Conservation (phyloP, 2,888 invertebrate species). For the Pardosa pseudoannulata region DNA sequence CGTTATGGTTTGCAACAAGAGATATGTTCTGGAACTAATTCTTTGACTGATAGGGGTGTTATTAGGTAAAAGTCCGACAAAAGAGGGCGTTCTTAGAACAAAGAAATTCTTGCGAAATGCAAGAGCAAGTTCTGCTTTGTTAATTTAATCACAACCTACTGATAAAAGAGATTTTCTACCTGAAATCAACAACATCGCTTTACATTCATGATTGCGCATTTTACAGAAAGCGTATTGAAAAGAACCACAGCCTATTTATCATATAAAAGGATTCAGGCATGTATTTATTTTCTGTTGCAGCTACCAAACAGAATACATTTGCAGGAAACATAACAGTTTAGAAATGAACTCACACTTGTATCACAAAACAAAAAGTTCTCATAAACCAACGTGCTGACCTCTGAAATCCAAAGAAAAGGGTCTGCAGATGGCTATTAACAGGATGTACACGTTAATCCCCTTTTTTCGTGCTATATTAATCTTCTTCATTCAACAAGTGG, state of each 20-base stretch:
- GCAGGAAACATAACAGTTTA: neutral
- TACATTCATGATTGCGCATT: neutral
- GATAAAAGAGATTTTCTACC: no score
- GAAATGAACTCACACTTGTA: no score
- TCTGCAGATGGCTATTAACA: neutral
- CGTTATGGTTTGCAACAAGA: no score
- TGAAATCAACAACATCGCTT: no score
- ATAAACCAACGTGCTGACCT: neutral
- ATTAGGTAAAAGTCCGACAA: no score
- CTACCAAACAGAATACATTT: neutral
- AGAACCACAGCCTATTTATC: neutral
- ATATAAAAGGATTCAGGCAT: neutral
- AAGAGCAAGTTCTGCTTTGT: no score
- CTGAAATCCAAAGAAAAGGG: neutral
- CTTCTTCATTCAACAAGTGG: conserved; percentile 15
- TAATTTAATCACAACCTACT: no score
- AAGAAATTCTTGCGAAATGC: no score
- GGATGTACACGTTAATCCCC: conserved; percentile 10
- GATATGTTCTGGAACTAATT: no score
- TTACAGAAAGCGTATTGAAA: neutral
- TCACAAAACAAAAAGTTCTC: no score
- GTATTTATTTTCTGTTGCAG: neutral
- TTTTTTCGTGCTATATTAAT: conserved; percentile 3
- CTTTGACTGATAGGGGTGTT: no score
- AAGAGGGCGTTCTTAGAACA: no score